phyloP scores from a whole-genome alignment of 2,888 invertebrate species.

The Gari tellinella region DNA sequence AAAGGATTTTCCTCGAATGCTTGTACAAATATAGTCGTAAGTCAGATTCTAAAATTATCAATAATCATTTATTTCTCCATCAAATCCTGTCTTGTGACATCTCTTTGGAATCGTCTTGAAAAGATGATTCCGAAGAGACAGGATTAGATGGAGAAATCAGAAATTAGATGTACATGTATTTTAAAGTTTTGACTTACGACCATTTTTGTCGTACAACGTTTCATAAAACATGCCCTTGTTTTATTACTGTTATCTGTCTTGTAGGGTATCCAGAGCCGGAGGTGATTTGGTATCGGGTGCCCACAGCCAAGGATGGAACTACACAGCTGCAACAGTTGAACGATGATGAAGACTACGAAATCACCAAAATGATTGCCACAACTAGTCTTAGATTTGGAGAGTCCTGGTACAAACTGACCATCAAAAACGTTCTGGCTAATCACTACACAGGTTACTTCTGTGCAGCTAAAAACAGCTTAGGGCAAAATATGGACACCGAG shows the following conservation, averaged over 20 bases:
- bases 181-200: too few species aligned
- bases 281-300: conserved; percentile 75
- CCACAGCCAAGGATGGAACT: conserved; percentile 42
- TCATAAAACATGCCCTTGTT: not conserved
- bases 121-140: too few species aligned
- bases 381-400: conserved; percentile 74
- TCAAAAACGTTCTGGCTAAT: conserved; percentile 81
- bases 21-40: too few species aligned
- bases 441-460: conserved; percentile 80
- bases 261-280: conserved; percentile 81
- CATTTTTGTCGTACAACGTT: too few species aligned
- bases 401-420: conserved; percentile 81
- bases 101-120: too few species aligned
- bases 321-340: conserved; percentile 64
- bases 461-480: conserved; percentile 77
- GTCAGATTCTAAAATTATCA: too few species aligned
- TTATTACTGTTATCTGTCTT: not conserved
- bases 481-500: conserved; percentile 65
- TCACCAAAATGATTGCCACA: conserved; percentile 74
- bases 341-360: conserved; percentile 80
- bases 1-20: too few species aligned
- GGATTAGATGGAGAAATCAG: too few species aligned
- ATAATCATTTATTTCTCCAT: too few species aligned
- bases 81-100: too few species aligned
- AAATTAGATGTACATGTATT: too few species aligned